Evolutionary conservation across 2,113 vertebrate species (phyloP), one percentile per base, ranked within the genome.

Genomic region (Neolamprologus kungweensis): DNA sequence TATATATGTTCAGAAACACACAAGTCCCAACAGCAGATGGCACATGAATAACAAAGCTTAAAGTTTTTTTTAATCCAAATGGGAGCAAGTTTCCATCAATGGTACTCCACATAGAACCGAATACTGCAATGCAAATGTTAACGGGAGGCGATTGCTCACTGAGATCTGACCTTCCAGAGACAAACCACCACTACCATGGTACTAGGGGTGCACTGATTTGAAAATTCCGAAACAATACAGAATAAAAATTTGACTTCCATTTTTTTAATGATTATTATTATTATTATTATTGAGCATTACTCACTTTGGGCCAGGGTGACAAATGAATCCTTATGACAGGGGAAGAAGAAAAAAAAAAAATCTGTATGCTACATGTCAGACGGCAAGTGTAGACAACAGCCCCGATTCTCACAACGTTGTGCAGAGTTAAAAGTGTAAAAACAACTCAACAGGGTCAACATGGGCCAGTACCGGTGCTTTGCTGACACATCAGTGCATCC

Each of bases 31-130:
- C 90, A 93, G 90, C 90, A 90, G 93, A 93, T 94, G 91, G 92
- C 93, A 94, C 94, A 87, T 83, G 81, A 92, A 89, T 86, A 89
- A 88, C 83, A 40, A 87, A 89, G 89, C 88, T 91, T 92, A 47
- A 89, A 85, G 78, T 57, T 35, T 83, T 81, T 82, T 23, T 35
- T 63, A 35, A 40, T 91, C 85, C 57, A 83, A 88, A 90, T 37
- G 42, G 31, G 57, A 88, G 71, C 57, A 81, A 85, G 65, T 81
- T 73, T 19, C 60, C 68, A 55, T 63, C 50, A 83, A 71, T 88
- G 53, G 9, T 28, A 23, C 85, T 82, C 83, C 45, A 71, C 21
- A 45, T 82, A 71, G 47, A 90, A 90, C 7, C 54, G 17, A 93
- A 94, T 87, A 94, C 94, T 92, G 91, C 68, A 78, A 54, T 87